Conservation (phyloP, 2,797 vertebrate species). For the Kryptopterus vitreolus region DNA sequence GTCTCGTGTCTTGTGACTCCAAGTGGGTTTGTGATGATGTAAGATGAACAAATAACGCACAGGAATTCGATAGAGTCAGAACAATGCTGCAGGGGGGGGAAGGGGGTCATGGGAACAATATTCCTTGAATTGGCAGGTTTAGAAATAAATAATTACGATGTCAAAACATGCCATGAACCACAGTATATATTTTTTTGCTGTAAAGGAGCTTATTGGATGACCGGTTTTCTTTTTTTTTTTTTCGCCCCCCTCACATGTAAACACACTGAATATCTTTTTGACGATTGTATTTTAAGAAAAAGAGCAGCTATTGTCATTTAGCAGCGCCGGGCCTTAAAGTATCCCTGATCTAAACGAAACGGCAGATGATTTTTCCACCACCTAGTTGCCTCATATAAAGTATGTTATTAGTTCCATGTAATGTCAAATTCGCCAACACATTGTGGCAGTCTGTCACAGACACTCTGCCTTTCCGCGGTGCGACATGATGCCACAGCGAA, state of each 20-base stretch:
- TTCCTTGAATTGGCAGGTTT: background rate
- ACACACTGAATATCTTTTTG: background rate
- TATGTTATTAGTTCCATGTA: constrained; percentile 42
- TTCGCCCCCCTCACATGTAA: background rate
- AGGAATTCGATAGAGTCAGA: too few species aligned
- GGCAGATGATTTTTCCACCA: constrained; percentile 28
- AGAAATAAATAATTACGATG: background rate
- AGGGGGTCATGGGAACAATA: too few species aligned
- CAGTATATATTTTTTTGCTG: background rate
- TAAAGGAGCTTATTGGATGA: background rate
- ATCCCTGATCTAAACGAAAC: constrained; percentile 11
- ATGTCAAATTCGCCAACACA: constrained; percentile 37
- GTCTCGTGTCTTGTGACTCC: background rate
- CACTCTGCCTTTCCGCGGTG: constrained; percentile 37
- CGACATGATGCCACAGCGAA: constrained; percentile 34
- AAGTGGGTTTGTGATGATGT: background rate
- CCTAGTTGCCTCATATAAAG: constrained; percentile 32
- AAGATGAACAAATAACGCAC: too few species aligned
- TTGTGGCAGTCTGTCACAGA: constrained; percentile 46
- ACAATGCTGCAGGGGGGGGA: too few species aligned
- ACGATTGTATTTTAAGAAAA: background rate
- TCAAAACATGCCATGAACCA: background rate
- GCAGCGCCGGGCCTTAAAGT: background rate
- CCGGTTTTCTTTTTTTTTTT: background rate
- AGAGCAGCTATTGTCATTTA: background rate